phyloP scores from a whole-genome alignment of 2,797 vertebrate species.

The Eidolon dupreanum region DNA sequence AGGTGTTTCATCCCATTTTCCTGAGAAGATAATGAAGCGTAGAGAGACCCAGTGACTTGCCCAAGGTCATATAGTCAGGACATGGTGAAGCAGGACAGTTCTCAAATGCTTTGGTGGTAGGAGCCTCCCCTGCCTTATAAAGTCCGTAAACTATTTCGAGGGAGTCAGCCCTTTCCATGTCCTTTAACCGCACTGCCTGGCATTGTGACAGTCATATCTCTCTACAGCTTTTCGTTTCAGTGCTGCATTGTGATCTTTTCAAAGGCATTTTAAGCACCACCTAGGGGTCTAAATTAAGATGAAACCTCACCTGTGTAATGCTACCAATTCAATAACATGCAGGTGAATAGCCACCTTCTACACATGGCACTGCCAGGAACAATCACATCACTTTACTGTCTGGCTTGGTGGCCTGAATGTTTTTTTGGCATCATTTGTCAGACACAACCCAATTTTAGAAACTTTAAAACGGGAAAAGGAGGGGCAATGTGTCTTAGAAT shows the following conservation, averaged over 20 bases:
- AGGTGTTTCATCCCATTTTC: neutral
- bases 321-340: too few relatives aligned
- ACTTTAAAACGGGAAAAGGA: neutral
- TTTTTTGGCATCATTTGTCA: neutral
- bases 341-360: neutral
- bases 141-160: neutral
- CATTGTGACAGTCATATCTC: fast-evolving
- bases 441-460: neutral
- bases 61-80: neutral
- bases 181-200: neutral
- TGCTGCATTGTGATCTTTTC: neutral
- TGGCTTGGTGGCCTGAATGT: neutral
- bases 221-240: neutral
- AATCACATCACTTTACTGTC: neutral
- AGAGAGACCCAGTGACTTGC: neutral
- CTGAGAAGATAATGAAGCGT: neutral
- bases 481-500: neutral
- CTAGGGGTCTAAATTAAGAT: neutral
- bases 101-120: neutral
- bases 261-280: neutral
- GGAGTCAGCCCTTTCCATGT: fast-evolving
- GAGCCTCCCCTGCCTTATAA: neutral
- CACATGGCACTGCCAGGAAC: fast-evolving
- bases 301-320: neutral
- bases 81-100: neutral